Conservation (phyloP, 1,140 invertebrate species). For the Ooceraea biroi region DNA sequence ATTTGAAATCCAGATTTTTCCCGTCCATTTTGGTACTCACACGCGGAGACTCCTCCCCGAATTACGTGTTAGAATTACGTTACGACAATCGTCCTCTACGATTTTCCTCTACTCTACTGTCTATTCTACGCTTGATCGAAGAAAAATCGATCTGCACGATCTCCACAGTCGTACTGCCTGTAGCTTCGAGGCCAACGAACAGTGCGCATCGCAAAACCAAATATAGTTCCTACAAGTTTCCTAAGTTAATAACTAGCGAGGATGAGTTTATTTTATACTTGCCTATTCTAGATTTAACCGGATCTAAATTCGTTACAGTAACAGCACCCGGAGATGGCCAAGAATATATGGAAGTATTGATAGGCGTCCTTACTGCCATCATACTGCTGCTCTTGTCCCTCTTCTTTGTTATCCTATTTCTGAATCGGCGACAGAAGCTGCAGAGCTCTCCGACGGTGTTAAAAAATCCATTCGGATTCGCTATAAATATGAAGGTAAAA, state of each 20-base stretch:
- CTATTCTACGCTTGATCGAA: constrained; percentile 43
- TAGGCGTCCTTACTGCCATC: constrained; percentile 91
- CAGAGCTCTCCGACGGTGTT: constrained; percentile 89
- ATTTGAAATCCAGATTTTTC: constrained; percentile 69
- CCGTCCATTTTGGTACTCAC: constrained; percentile 17
- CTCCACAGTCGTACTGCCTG: constrained; percentile 46
- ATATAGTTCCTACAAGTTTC: no score
- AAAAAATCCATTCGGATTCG: constrained; percentile 89
- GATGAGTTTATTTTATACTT: no score
- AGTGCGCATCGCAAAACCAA: not conserved
- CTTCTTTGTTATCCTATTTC: constrained; percentile 89
- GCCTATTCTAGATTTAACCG: no score
- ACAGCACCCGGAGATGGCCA: constrained; percentile 88
- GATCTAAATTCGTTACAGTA: constrained; percentile 82
- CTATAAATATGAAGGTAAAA: constrained; percentile 90
- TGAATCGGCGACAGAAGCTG: constrained; percentile 89
- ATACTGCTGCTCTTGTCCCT: constrained; percentile 89
- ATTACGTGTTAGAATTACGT: constrained; percentile 62
- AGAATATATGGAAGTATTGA: constrained; percentile 90
- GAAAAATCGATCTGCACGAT: constrained; percentile 55
- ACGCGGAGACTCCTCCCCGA: constrained; percentile 19
- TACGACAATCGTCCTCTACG: constrained; percentile 4
- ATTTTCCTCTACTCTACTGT: constrained; percentile 35
- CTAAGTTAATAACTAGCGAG: no score
- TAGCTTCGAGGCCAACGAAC: constrained; percentile 36